A percentile compares a stretch with the other conserved stretches of the same genome.
Evolutionary conservation across 2,113 vertebrate species (phyloP).

Genomic region (Zapus hudsonius): DNA sequence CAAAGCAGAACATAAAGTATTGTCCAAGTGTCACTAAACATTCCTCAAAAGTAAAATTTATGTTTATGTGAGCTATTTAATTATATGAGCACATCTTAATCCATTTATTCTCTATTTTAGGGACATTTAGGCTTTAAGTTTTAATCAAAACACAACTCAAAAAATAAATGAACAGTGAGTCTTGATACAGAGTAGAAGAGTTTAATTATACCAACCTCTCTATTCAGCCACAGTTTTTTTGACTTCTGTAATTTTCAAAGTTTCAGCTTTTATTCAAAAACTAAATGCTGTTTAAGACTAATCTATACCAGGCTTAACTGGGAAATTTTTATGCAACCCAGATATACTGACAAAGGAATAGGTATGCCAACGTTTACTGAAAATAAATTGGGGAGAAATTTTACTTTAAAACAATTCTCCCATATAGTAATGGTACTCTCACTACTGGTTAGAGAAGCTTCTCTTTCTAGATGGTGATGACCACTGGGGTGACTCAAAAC

Average conservation of each 20-base stretch:
- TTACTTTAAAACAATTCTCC: too few species aligned
- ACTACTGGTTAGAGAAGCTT: too few species aligned
- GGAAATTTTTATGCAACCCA: too few species aligned
- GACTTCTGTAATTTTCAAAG: not conserved
- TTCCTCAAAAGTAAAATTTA: slow-evolving; percentile 36
- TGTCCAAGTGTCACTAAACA: not conserved
- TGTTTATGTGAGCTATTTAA: slow-evolving; percentile 14
- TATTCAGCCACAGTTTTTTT: not conserved
- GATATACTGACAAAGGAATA: too few species aligned
- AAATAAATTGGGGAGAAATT: too few species aligned
- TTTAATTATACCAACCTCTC: not conserved
- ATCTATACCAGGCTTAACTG: too few species aligned
- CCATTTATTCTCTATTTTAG: not conserved
- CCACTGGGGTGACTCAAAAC: too few species aligned
- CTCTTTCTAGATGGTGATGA: too few species aligned
- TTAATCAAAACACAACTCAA: not conserved
- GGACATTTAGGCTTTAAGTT: not conserved
- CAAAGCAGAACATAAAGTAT: slow-evolving; percentile 13
- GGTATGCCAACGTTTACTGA: too few species aligned
- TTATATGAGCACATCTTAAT: slow-evolving; percentile 44
- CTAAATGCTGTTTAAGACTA: not conserved
- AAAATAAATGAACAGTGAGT: slow-evolving; percentile 18
- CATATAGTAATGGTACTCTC: too few species aligned
- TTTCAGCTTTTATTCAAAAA: not conserved
- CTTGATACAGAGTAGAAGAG: not conserved